Base-by-base conservation (phyloP, 1,140 invertebrate genomes). In the Telenomus remus region DNA sequence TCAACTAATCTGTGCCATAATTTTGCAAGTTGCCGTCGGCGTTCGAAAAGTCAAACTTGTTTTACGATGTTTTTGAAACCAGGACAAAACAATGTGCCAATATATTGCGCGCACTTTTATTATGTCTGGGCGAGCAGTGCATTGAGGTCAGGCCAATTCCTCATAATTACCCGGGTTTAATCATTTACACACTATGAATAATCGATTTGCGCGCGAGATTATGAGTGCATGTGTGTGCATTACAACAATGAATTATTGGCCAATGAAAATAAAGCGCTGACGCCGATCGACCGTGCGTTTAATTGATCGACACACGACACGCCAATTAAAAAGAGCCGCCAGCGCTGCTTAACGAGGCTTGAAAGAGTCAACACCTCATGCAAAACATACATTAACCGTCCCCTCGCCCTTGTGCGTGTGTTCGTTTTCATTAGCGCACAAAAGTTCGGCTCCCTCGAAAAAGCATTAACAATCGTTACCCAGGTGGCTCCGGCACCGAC, bases 261-360 rank as follows among this genome's bases (percentile, higher is more conserved):
- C 71, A 74, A 78, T 78, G 76, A 74, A 74, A 78, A 78, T 78
- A 78, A 78, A 78, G 76, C 76, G 50, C 35, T 19, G 33, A 39
- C 46, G 55, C 55, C n/a, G 50, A 16, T 44, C 60, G 50, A 35
- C 10, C 59, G 57, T 73, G 54, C 65, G 70, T 70, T 78, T 78
- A 78, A 78, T 78, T 78, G 76, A 78, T 74, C 70, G 76, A 78
- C 76, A 74, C 64, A 78, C 76, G 65, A 73, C 76, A 61, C 70
- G 59, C 61, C 76, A 73, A 78, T 78, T 78, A 73, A 78, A 78
- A 78, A 78, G 70, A 50, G 65, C 65, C 59, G 35, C 54, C 43
- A 42, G 74, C 60, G 13, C 50, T 51, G 57, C 61, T 64, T 78
- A 77, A 78, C 76, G 70, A 78, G 64, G 75, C 69, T 65, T 59